Evolutionary conservation across 2,888 invertebrate genomes (phyloP).

Genomic region (Erynnis tages): DNA sequence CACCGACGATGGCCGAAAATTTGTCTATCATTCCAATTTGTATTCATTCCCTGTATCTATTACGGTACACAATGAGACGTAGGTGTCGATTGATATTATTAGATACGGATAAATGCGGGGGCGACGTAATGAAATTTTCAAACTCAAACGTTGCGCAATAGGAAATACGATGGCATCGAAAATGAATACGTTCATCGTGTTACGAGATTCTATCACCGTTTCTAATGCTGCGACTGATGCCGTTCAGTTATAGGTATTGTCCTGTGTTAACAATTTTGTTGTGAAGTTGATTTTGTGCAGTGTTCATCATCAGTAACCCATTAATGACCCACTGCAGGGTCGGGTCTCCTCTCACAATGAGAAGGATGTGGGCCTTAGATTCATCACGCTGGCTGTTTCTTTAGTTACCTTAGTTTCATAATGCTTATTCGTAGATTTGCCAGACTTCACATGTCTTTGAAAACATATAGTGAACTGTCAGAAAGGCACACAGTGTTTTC

Average conservation of each 20-base stretch:
- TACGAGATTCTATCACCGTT: constrained; percentile 9
- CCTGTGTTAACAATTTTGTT: neutral
- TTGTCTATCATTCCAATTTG: constrained; percentile 40
- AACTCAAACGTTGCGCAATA: constrained; percentile 29
- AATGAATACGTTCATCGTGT: neutral
- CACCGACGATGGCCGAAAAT: constrained; percentile 21
- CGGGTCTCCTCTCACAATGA: too few relatives aligned
- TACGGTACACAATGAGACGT: constrained; percentile 50
- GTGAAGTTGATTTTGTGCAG: too few relatives aligned
- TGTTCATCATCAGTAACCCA: too few relatives aligned
- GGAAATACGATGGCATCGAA: constrained; percentile 15
- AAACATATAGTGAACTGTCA: too few relatives aligned
- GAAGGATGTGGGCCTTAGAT: too few relatives aligned
- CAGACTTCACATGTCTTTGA: too few relatives aligned
- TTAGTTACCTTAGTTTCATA: too few relatives aligned
- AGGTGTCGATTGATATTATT: constrained; percentile 60
- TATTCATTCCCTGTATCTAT: constrained; percentile 37
- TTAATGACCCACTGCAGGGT: too few relatives aligned
- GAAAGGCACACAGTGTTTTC: too few relatives aligned
- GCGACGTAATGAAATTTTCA: constrained; percentile 55
- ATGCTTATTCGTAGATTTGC: too few relatives aligned
- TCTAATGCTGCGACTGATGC: neutral
- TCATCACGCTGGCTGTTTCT: too few relatives aligned
- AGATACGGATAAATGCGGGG: constrained; percentile 56
- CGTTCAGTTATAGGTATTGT: too few relatives aligned